Base-by-base conservation (phyloP, 2,888 invertebrate genomes). In the Microctonus brassicae region DNA sequence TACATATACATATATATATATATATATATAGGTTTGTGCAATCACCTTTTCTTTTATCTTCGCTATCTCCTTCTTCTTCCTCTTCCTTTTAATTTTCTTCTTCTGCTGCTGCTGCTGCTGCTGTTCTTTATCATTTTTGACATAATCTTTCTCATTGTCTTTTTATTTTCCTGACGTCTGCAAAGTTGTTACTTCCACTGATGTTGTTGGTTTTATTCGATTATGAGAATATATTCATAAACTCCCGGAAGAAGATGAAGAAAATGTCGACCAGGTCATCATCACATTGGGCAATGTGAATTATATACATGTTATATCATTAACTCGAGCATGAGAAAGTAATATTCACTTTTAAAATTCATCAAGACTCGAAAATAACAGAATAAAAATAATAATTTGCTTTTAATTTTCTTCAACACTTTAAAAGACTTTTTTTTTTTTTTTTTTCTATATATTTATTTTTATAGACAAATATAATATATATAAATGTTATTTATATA, bases 21-120 rank as follows among this genome's bases (percentile, higher is more conserved):
- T 42, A 42, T n/a, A 42, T 47, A 47, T 58, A 58, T 29, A 29
- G 22, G 42, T 69, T 75, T 74, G 73, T 65, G 73, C 70, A 74
- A 65, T 53, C 22, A 34, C 29, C 52, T 10, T 33, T 26, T 55
- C 11, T 22, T 9, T 57, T 11, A 42, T 60, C 11, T 11, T 34
- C 11, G 62, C 20, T 22, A 22, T 34, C 60, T n/a, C 17, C 62
- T 13, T 13, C 47, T 47, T 26, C 17, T 29, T 52, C 26, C 20
- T 20, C 11, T 60, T 20, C 11, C 17, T 47, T 17, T 47, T 47
- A 17, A 17, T 36, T 17, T 47, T 47, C 47, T 17, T 47, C 17
- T 47, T 47, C 17, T 20, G 13, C 5, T 42, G 42, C 9, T 63
- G n/a, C 42, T 63, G 5, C 22, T 20, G n/a, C 11, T 11, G 22